A percentile compares a stretch with the other conserved stretches of the same genome.
These are phyloP conservation scores for Paralichthys olivaceus DNA, from an alignment of 2,113 vertebrate species.

Conservation along the genomic window DNA sequence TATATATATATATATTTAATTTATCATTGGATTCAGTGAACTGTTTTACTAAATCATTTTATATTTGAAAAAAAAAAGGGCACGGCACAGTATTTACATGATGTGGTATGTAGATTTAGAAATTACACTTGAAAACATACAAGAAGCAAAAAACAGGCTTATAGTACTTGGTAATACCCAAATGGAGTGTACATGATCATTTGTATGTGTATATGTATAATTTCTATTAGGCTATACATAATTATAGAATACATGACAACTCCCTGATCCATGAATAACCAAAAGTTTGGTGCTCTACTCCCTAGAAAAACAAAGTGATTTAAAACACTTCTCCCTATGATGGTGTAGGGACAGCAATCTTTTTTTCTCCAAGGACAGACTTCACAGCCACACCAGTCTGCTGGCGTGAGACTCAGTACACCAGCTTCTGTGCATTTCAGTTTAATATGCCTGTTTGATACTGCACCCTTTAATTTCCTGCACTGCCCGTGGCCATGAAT, in stretches of 20 bases:
- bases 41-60: not conserved
- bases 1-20: not conserved
- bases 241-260: not conserved
- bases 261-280: slow-evolving; percentile 13
- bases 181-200: not conserved
- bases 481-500: slow-evolving; percentile 8
- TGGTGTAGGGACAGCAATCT: slow-evolving; percentile 17
- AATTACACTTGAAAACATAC: not conserved
- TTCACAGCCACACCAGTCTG: slow-evolving; percentile 20
- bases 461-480: slow-evolving; percentile 50
- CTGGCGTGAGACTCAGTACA: slow-evolving; percentile 2
- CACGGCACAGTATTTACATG: not conserved
- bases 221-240: not conserved
- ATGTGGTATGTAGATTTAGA: not conserved
- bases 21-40: not conserved
- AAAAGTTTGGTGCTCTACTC: not conserved
- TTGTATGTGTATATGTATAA: not conserved
- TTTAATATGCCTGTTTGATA: slow-evolving; percentile 20
- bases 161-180: not conserved
- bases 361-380: slow-evolving; percentile 14
- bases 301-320: slow-evolving; percentile 21
- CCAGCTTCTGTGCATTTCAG: slow-evolving; percentile 18
- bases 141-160: not conserved
- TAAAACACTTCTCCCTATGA: slow-evolving; percentile 41
- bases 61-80: not conserved